Percentiles rank a stretch among this genome's conserved stretches.
phyloP scores from a whole-genome alignment of 2,888 invertebrate species.

The Sarcophaga rosellei region DNA sequence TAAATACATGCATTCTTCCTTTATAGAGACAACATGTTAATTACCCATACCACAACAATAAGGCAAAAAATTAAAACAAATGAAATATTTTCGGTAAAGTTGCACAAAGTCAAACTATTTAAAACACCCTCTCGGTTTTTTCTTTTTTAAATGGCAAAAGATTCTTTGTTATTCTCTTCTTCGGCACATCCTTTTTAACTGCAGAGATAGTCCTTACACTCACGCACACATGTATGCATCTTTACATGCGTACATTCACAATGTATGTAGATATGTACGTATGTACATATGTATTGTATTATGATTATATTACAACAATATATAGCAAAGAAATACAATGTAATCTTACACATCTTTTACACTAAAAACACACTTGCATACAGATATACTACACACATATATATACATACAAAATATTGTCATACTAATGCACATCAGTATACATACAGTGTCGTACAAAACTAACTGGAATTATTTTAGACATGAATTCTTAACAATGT shows the following conservation, averaged over 20 bases:
- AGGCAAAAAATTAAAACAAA: neutral
- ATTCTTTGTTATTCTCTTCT: conserved; percentile 10
- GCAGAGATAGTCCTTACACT: neutral
- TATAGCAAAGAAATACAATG: conserved; percentile 50
- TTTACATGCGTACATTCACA: too few relatives aligned
- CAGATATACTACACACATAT: neutral
- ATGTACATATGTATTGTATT: neutral
- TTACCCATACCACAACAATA: conserved; percentile 54
- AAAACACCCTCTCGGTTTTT: neutral
- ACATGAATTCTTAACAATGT: too few relatives aligned
- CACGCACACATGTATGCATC: neutral
- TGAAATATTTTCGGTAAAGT: conserved; percentile 34
- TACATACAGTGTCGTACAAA: too few relatives aligned
- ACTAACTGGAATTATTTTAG: too few relatives aligned
- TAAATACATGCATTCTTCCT: conserved; percentile 47
- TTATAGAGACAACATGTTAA: conserved; percentile 59
- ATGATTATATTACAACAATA: conserved; percentile 9
- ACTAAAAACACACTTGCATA: conserved; percentile 22
- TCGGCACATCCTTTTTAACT: neutral
- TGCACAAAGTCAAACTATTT: conserved; percentile 62
- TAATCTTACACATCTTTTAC: conserved; percentile 61
- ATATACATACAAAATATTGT: neutral
- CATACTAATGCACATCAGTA: neutral
- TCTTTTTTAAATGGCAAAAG: neutral
- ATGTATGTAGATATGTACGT: too few relatives aligned